phyloP scores from a whole-genome alignment of 2,888 invertebrate genomes.

The Metellina segmentata region DNA sequence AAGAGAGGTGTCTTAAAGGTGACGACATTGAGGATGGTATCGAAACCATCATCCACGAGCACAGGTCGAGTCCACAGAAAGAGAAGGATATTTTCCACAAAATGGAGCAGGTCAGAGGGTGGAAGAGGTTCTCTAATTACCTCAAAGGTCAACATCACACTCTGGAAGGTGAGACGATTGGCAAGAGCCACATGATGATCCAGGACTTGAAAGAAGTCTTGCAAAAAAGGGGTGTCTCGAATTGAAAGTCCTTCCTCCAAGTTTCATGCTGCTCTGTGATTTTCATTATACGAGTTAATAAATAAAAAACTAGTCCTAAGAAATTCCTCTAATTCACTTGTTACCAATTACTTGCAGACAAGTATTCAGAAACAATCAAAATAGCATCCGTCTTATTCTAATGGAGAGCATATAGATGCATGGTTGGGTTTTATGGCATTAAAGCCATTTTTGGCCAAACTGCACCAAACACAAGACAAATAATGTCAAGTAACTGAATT shows the following conservation, averaged over 20 bases:
- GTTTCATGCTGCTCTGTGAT: too few species aligned
- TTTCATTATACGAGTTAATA: too few species aligned
- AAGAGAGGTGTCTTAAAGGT: neutral
- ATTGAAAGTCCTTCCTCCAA: neutral
- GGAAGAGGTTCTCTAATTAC: conserved; percentile 23
- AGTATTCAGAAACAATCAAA: too few species aligned
- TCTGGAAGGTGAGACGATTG: conserved; percentile 32
- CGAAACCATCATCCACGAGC: neutral
- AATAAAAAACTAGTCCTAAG: too few species aligned
- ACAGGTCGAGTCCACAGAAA: neutral
- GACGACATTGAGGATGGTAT: neutral
- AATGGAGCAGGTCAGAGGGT: neutral
- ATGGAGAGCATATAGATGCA: too few species aligned
- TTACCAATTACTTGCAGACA: too few species aligned
- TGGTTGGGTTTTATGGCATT: too few species aligned
- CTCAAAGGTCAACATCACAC: conserved; percentile 34
- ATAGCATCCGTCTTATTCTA: too few species aligned
- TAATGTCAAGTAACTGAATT: too few species aligned
- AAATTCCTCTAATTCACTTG: too few species aligned
- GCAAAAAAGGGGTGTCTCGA: conserved; percentile 18
- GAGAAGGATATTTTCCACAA: neutral
- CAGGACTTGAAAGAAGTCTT: conserved; percentile 39
- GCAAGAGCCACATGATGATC: conserved; percentile 45
- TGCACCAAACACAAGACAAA: too few species aligned
- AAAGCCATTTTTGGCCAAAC: too few species aligned